Percentiles rank a stretch among this genome's conserved stretches.
Conservation (phyloP, 2,888 invertebrate species). For the Troilus luridus region DNA sequence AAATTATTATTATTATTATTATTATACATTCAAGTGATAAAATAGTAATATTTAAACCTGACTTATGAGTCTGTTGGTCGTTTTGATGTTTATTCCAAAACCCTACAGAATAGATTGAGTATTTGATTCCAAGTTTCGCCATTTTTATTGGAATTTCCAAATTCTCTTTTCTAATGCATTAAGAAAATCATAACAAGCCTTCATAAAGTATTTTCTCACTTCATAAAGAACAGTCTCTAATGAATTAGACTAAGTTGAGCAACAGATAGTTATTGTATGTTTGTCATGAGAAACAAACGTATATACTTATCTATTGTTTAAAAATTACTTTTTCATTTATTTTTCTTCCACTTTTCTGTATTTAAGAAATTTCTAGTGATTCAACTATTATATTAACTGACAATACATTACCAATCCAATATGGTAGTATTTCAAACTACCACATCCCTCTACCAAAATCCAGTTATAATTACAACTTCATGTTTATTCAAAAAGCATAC, state of each 20-base stretch:
- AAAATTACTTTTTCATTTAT: no score
- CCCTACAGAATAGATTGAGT: neutral
- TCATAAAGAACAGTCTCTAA: no score
- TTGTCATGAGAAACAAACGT: neutral
- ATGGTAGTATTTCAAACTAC: neutral
- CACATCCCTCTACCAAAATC: neutral
- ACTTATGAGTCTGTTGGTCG: neutral
- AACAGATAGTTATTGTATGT: neutral
- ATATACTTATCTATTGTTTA: neutral
- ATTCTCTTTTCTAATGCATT: no score
- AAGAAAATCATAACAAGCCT: no score
- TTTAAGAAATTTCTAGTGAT: no score
- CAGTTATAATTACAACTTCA: neutral
- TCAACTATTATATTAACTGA: no score
- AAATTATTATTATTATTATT: neutral
- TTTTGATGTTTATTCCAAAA: neutral
- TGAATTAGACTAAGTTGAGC: no score
- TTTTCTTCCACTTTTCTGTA: no score
- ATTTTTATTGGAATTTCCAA: no score
- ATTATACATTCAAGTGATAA: neutral
- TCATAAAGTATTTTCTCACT: no score
- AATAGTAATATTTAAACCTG: neutral
- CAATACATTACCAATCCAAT: no score
- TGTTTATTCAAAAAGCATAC: neutral
- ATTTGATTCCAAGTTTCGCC: no score